A percentile compares a stretch with the other conserved stretches of the same genome.
Conservation (phyloP, 1,140 invertebrate species). For the Bombus fervidus region DNA sequence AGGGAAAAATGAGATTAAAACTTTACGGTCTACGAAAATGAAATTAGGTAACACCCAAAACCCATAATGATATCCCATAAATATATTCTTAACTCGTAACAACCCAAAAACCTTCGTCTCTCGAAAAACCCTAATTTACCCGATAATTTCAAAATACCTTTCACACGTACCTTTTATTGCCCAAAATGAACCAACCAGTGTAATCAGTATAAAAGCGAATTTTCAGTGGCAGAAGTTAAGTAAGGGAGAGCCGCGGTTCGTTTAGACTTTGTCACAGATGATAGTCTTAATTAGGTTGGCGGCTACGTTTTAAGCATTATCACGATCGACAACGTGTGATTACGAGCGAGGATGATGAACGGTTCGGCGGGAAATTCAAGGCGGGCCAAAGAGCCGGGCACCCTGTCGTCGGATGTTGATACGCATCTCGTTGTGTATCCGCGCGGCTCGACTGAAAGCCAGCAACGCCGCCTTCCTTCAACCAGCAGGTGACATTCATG, state of each 20-base stretch:
- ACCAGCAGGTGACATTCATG: constrained; percentile 75
- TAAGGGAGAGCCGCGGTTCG: background rate
- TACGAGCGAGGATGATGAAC: constrained; percentile 12
- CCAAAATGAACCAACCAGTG: background rate
- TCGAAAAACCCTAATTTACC: background rate
- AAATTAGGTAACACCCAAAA: too few relatives aligned
- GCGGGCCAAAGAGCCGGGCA: background rate
- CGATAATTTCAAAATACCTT: background rate
- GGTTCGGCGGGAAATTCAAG: constrained; percentile 6
- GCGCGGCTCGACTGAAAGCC: constrained; percentile 5
- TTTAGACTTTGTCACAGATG: background rate
- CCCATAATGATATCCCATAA: too few relatives aligned
- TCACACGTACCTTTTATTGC: background rate
- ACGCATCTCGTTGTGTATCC: constrained; percentile 16
- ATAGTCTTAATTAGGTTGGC: constrained; percentile 11
- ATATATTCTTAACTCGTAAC: background rate
- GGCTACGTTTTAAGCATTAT: background rate
- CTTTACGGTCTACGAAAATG: too few relatives aligned
- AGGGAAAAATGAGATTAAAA: too few relatives aligned
- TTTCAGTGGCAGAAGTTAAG: background rate
- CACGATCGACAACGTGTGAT: constrained; percentile 19
- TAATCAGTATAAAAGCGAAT: background rate
- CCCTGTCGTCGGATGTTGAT: constrained; percentile 35
- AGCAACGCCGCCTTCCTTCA: constrained; percentile 34
- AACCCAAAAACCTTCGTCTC: too few relatives aligned